phyloP scores from a whole-genome alignment of 2,113 vertebrate species.

The Archilochus colubris region DNA sequence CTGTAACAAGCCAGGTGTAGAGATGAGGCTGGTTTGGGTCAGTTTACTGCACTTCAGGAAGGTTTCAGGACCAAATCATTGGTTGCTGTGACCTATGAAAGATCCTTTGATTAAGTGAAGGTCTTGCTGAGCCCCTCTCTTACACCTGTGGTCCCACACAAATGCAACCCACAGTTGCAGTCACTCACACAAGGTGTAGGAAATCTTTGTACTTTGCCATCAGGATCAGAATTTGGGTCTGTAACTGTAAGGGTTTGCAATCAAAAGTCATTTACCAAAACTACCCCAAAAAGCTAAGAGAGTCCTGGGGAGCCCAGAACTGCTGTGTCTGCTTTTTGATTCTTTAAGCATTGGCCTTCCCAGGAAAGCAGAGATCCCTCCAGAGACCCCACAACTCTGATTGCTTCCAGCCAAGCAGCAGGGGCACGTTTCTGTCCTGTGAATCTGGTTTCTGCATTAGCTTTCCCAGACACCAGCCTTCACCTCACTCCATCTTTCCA shows the following conservation, averaged over 20 bases:
- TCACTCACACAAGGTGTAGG: fast-evolving
- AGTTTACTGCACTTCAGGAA: background rate
- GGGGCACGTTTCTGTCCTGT: background rate
- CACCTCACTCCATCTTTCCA: background rate
- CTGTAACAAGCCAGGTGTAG: background rate
- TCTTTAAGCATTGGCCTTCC: background rate
- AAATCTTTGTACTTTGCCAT: background rate
- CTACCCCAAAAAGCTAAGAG: background rate
- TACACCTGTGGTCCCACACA: background rate
- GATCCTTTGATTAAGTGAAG: background rate
- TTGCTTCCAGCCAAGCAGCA: conserved; percentile 23
- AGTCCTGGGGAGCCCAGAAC: background rate
- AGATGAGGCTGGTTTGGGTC: background rate
- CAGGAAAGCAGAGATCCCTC: conserved; percentile 36
- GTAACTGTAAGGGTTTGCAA: background rate
- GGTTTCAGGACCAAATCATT: background rate
- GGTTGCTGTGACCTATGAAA: background rate
- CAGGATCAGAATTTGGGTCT: background rate
- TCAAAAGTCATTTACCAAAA: background rate
- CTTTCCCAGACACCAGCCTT: background rate
- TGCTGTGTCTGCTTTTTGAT: background rate
- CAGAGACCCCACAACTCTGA: background rate
- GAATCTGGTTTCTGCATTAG: conserved; percentile 45
- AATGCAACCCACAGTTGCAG: fast-evolving
- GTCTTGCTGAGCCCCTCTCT: background rate